Evolutionary conservation across 23 tunicate species (phyloP).

Genomic region (Phallusia fumigata): DNA sequence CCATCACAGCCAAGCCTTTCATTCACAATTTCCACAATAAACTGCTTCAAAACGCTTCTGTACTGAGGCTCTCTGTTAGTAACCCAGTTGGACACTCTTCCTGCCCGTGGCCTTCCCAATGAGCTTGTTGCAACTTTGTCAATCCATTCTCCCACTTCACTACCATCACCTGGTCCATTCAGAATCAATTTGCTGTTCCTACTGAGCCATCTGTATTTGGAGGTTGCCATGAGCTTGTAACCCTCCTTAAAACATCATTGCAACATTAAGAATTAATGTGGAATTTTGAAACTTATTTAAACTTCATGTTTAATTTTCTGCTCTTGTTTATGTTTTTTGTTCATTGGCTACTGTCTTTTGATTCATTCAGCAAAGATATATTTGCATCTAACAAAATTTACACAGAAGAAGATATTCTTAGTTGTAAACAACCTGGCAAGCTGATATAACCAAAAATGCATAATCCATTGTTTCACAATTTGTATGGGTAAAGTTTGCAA

Average conservation of each 20-base stretch:
- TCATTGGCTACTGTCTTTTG: too few relatives aligned
- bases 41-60: not conserved
- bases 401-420: too few relatives aligned
- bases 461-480: too few relatives aligned
- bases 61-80: not conserved
- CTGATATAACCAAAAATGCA: too few relatives aligned
- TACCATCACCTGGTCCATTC: constrained; percentile 43
- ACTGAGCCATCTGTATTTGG: constrained; percentile 21
- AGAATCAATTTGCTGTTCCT: not conserved
- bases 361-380: too few relatives aligned
- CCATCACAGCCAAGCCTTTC: not conserved
- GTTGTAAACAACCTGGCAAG: too few relatives aligned
- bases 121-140: constrained; percentile 18
- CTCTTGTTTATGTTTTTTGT: too few relatives aligned
- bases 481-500: too few relatives aligned
- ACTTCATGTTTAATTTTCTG: too few relatives aligned
- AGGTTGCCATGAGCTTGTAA: constrained; percentile 5
- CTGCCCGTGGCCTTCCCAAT: not conserved
- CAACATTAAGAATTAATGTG: too few relatives aligned
- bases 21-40: not conserved
- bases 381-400: too few relatives aligned
- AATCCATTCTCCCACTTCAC: constrained; percentile 46
- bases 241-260: not conserved
- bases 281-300: too few relatives aligned
- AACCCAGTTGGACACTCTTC: not conserved